Percentiles rank a stretch among this genome's conserved stretches.
Evolutionary conservation across 2,888 invertebrate species (phyloP).

Genomic region (Masnerella sp.): DNA sequence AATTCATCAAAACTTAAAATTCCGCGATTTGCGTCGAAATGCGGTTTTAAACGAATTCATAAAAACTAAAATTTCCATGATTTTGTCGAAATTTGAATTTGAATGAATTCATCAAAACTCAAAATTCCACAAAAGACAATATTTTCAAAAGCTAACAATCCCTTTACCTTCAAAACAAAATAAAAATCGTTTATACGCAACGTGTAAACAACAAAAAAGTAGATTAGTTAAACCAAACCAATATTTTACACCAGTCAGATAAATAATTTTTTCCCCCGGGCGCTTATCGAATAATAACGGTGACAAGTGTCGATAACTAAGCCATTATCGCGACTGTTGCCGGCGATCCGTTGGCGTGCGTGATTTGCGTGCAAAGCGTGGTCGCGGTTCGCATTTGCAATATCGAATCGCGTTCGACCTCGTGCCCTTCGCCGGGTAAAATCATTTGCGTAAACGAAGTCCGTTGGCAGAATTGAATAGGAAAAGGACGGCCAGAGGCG

Average conservation of each 20-base stretch:
- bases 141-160: no score
- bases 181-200: no score
- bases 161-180: no score
- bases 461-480: slow-evolving; percentile 1
- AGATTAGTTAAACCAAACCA: no score
- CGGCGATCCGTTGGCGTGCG: slow-evolving; percentile 61
- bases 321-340: slow-evolving; percentile 69
- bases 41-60: no score
- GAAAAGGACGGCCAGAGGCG: slow-evolving; percentile 3
- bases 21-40: no score
- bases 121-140: no score
- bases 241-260: no score
- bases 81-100: no score
- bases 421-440: slow-evolving; percentile 35
- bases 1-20: no score
- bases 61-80: no score
- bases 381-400: slow-evolving; percentile 66
- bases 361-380: slow-evolving; percentile 58
- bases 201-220: slow-evolving; percentile 7
- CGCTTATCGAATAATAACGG: slow-evolving; percentile 18
- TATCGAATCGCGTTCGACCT: slow-evolving; percentile 64
- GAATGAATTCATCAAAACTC: no score
- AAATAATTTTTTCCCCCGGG: background rate
- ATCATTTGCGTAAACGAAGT: slow-evolving; percentile 32
- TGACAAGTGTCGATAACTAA: slow-evolving; percentile 60